Evolutionary conservation across 2,888 invertebrate genomes (phyloP).

Genomic region (Hemaris fuciformis): DNA sequence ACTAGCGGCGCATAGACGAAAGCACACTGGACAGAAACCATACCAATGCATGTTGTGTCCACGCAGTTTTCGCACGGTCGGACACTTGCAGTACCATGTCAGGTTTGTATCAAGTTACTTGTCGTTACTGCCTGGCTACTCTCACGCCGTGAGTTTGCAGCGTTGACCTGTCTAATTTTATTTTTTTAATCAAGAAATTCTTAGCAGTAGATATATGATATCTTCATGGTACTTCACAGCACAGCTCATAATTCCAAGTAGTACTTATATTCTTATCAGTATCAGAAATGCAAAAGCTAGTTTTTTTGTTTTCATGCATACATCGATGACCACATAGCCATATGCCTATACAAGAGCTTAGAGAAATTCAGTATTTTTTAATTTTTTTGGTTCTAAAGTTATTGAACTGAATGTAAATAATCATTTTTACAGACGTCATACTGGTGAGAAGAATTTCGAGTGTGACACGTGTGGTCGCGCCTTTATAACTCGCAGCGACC

Average conservation of each 20-base stretch:
- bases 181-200: too few species aligned
- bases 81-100: conserved; percentile 72
- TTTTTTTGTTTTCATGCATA: too few species aligned
- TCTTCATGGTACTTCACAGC: too few species aligned
- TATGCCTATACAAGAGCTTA: not conserved
- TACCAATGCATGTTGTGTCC: conserved; percentile 70
- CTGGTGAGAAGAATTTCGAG: conserved; percentile 73
- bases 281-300: too few species aligned
- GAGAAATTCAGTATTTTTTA: too few species aligned
- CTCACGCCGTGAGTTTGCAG: too few species aligned
- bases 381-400: not conserved
- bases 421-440: conserved; percentile 61
- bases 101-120: conserved; percentile 54
- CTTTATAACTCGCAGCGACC: conserved; percentile 70
- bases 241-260: too few species aligned
- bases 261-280: too few species aligned
- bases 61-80: conserved; percentile 67
- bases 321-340: too few species aligned
- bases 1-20: conserved; percentile 62
- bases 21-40: conserved; percentile 71
- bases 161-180: too few species aligned
- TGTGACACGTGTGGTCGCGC: conserved; percentile 65
- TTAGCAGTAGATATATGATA: too few species aligned
- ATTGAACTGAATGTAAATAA: not conserved
- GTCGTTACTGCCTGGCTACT: too few species aligned